Percentiles rank a stretch among this genome's conserved stretches.
Conservation (phyloP, 2,113 vertebrate genomes). For the Sus scrofa region DNA sequence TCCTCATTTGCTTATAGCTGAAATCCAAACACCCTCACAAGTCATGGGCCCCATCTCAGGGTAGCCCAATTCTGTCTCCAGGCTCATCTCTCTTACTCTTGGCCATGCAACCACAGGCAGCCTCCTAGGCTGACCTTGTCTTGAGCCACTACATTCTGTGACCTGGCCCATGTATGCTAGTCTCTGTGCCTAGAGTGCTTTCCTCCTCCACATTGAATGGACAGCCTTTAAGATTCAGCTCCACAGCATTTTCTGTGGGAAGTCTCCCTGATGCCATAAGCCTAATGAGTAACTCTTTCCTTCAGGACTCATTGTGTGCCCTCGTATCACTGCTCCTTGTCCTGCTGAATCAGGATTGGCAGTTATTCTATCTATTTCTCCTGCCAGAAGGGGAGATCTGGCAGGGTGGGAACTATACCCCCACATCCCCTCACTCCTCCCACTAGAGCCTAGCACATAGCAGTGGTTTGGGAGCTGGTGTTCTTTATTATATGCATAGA, state of each 20-base stretch:
- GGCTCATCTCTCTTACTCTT: background rate
- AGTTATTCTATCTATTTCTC: background rate
- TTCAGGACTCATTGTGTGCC: background rate
- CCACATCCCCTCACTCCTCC: background rate
- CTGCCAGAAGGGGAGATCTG: background rate
- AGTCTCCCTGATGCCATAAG: background rate
- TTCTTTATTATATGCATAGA: background rate
- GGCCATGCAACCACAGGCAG: background rate
- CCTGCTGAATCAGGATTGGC: background rate
- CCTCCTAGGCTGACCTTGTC: background rate
- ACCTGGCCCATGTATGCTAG: background rate
- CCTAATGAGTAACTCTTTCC: background rate
- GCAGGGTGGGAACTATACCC: background rate
- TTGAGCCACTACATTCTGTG: background rate
- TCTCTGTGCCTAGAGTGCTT: background rate
- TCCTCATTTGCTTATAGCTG: background rate
- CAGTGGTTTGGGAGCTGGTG: background rate
- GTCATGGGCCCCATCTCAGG: background rate
- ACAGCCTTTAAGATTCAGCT: background rate
- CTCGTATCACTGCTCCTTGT: background rate
- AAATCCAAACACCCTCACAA: background rate
- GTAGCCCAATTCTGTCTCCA: too few relatives aligned
- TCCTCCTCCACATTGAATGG: background rate
- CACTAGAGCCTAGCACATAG: background rate
- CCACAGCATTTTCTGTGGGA: background rate